phyloP scores from a whole-genome alignment of 92 coral and sea anemone species.

The Epizoanthus scotinus region DNA sequence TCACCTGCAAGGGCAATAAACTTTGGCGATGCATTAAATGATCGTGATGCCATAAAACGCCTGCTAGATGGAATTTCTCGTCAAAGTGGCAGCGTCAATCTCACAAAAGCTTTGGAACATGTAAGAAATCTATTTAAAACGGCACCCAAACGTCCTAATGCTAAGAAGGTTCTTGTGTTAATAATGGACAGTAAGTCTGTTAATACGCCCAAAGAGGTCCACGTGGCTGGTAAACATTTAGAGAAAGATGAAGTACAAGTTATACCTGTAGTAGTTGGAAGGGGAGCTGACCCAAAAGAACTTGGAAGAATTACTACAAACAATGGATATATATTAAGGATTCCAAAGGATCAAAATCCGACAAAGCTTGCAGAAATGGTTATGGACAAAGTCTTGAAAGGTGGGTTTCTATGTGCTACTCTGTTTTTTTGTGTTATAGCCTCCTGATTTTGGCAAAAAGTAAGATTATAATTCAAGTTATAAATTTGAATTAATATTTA shows the following conservation, averaged over 20 bases:
- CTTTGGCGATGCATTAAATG: conserved; percentile 47
- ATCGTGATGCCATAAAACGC: conserved; percentile 38
- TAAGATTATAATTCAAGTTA: too few relatives aligned
- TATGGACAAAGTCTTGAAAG: conserved; percentile 70
- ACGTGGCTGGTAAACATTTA: conserved; percentile 65
- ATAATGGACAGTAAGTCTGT: conserved; percentile 57
- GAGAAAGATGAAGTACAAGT: conserved; percentile 64
- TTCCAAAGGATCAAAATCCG: conserved; percentile 1
- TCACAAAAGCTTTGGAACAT: conserved; percentile 54
- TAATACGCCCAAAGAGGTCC: conserved; percentile 44
- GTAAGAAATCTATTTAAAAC: conserved; percentile 36
- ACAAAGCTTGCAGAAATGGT: conserved; percentile 59
- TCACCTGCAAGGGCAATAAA: conserved; percentile 28
- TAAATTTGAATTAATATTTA: too few relatives aligned
- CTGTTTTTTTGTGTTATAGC: background rate
- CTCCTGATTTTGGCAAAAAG: background rate
- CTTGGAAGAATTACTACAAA: conserved; percentile 48
- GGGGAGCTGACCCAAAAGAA: conserved; percentile 70
- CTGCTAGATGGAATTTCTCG: conserved; percentile 45
- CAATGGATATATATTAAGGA: conserved; percentile 10
- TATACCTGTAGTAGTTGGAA: conserved; percentile 70
- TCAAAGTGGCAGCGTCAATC: conserved; percentile 55
- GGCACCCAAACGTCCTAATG: conserved; percentile 23
- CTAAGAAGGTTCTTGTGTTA: conserved; percentile 49
- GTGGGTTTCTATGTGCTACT: conserved; percentile 41